phyloP scores from a whole-genome alignment of 2,113 vertebrate genomes.

The Python bivittatus region DNA sequence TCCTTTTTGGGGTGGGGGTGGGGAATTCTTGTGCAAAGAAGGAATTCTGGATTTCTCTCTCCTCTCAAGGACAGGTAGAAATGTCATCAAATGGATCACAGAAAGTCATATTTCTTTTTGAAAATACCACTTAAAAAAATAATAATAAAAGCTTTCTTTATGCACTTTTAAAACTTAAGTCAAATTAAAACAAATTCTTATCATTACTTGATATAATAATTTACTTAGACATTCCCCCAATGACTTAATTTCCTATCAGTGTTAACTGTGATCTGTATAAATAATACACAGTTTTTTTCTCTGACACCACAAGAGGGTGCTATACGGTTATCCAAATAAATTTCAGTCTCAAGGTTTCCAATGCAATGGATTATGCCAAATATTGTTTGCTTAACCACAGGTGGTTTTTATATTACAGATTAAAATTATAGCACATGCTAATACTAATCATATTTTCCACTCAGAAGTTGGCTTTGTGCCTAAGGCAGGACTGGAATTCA shows the following conservation, averaged over 20 bases:
- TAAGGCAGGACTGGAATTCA: neutral
- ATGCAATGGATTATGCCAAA: neutral
- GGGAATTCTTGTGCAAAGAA: neutral
- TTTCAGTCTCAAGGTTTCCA: neutral
- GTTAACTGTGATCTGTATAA: neutral
- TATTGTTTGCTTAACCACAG: neutral
- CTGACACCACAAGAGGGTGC: slow-evolving; percentile 33
- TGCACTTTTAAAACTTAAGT: neutral
- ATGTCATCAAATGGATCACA: too few relatives aligned
- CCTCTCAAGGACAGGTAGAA: neutral
- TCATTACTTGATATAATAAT: neutral
- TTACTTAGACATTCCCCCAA: neutral
- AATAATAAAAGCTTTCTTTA: neutral
- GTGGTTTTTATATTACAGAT: slow-evolving; percentile 14
- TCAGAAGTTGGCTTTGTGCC: neutral
- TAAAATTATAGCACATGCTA: neutral
- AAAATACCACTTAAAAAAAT: neutral
- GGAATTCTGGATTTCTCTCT: neutral
- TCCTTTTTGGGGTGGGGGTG: neutral
- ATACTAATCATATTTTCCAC: neutral
- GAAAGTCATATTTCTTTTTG: neutral
- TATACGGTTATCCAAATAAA: neutral
- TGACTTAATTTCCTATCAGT: neutral
- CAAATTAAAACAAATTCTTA: neutral
- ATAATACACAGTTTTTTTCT: neutral